Evolutionary conservation across 35 echinoderm and acorn worm genomes (phyloP).

Genomic region (Anneissia japonica): DNA sequence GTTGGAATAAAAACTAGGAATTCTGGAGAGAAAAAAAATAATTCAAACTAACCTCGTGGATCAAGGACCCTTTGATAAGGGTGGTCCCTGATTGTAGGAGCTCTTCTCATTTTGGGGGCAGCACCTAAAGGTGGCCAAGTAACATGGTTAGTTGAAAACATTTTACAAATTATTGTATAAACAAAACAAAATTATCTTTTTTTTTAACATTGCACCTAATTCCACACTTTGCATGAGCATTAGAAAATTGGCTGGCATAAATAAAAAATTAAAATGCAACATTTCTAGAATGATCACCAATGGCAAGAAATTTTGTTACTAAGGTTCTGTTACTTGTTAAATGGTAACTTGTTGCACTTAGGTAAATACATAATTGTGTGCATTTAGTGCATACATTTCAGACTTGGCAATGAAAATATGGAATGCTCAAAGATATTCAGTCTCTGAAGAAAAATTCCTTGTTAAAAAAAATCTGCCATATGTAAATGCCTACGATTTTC

Average conservation of each 20-base stretch:
- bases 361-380: too few relatives aligned
- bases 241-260: background rate
- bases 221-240: background rate
- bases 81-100: background rate
- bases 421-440: background rate
- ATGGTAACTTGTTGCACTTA: too few relatives aligned
- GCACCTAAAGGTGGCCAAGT: background rate
- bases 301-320: too few relatives aligned
- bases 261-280: too few relatives aligned
- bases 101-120: background rate
- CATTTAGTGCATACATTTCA: too few relatives aligned
- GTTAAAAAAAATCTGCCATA: too few relatives aligned
- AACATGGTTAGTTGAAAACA: background rate
- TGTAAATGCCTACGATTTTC: background rate
- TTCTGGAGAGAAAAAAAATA: background rate
- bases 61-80: background rate
- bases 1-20: background rate
- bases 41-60: background rate
- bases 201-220: background rate
- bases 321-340: too few relatives aligned
- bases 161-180: background rate
- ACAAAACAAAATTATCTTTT: too few relatives aligned
- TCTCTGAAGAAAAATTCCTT: too few relatives aligned
- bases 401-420: background rate
- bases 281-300: too few relatives aligned